phyloP scores from a whole-genome alignment of 2,888 invertebrate genomes.

The Eremobia ochroleuca region DNA sequence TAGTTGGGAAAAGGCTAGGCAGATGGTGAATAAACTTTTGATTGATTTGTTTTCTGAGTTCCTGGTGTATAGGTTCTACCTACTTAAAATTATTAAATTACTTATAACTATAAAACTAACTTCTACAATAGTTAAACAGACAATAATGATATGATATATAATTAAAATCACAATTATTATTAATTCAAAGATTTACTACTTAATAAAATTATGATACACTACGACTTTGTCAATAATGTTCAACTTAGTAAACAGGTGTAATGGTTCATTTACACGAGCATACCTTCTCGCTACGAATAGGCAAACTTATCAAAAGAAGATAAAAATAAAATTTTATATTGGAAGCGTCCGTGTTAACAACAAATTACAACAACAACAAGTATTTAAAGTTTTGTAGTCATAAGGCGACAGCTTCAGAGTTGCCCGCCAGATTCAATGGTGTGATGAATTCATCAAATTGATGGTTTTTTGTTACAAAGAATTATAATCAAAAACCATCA shows the following conservation, averaged over 20 bases:
- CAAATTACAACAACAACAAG: too few relatives aligned
- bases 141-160: constrained; percentile 1
- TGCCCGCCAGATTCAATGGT: too few relatives aligned
- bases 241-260: not conserved
- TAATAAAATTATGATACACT: constrained; percentile 12
- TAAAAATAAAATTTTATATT: not conserved
- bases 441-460: too few relatives aligned
- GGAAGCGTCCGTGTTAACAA: too few relatives aligned
- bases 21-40: not conserved
- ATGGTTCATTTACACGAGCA: not conserved
- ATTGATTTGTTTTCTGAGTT: not conserved
- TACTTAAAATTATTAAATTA: not conserved
- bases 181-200: constrained; percentile 9
- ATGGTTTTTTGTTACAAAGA: too few relatives aligned
- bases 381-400: not conserved
- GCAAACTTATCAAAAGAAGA: not conserved
- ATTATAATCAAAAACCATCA: too few relatives aligned
- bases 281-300: not conserved
- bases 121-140: not conserved
- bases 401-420: not conserved
- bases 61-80: not conserved
- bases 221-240: not conserved
- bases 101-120: not conserved
- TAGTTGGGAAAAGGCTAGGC: too few relatives aligned
- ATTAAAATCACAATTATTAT: constrained; percentile 21